Conservation (phyloP, 2,113 vertebrate species). For the Thinocorus orbignyianus region DNA sequence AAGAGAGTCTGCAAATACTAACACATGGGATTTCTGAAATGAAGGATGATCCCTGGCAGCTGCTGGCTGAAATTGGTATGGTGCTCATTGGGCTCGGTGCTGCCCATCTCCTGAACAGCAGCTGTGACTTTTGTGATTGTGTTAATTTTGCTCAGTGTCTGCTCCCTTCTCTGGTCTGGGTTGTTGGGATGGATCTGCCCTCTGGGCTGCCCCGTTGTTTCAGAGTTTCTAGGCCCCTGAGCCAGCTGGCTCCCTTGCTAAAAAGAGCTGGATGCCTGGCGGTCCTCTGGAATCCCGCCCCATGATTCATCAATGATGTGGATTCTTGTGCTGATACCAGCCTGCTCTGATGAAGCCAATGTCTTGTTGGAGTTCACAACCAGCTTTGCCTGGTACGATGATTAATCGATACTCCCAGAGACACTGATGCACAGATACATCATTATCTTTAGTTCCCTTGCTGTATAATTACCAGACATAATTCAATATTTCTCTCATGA, state of each 20-base stretch:
- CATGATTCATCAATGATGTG: neutral
- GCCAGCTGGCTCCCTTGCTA: neutral
- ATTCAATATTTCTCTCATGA: constrained; percentile 31
- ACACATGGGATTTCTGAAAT: constrained; percentile 1
- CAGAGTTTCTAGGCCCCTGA: neutral
- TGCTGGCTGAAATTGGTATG: neutral
- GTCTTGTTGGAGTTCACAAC: neutral
- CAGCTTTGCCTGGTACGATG: neutral
- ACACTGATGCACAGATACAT: neutral
- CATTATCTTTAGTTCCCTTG: neutral
- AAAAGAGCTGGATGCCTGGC: neutral
- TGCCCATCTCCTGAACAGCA: constrained; percentile 26
- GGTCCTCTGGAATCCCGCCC: neutral
- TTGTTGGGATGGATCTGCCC: neutral
- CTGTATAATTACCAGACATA: constrained; percentile 2
- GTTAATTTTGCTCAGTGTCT: neutral
- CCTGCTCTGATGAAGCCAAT: neutral
- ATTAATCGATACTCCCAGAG: neutral
- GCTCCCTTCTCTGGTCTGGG: neutral
- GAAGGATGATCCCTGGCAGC: constrained; percentile 6
- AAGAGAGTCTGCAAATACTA: neutral
- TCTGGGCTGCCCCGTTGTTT: neutral
- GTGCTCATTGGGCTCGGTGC: neutral
- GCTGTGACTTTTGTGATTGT: neutral
- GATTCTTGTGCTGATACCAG: neutral